Evolutionary conservation across 2,113 vertebrate genomes (phyloP).

Genomic region (Gymnarchus niloticus): DNA sequence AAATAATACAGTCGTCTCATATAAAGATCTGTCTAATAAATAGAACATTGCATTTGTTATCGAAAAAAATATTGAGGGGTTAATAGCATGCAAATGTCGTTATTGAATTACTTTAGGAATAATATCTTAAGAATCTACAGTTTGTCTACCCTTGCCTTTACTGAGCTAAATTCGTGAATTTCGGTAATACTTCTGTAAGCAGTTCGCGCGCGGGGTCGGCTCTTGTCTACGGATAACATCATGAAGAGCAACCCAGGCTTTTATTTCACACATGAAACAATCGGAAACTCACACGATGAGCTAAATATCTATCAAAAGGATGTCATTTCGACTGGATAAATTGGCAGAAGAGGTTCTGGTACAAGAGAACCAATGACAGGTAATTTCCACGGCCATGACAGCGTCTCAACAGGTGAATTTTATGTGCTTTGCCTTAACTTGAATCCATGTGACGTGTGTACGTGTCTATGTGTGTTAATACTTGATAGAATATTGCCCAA

Average conservation of each 20-base stretch:
- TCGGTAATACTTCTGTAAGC: background rate
- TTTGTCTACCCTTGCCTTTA: background rate
- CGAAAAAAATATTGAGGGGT: background rate
- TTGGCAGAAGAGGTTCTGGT: constrained; percentile 24
- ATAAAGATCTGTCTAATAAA: background rate
- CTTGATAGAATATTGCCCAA: constrained; percentile 43
- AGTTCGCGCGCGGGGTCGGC: constrained; percentile 22
- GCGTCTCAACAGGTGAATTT: constrained; percentile 63
- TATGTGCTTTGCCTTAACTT: constrained; percentile 30
- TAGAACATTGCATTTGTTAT: background rate
- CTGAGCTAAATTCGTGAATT: background rate
- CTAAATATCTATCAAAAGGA: constrained; percentile 34
- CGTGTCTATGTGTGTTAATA: constrained; percentile 36
- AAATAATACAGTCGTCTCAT: background rate
- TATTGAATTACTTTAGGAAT: background rate
- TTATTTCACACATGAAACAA: constrained; percentile 33
- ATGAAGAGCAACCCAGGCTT: background rate
- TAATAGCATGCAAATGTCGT: background rate
- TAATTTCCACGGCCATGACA: constrained; percentile 44
- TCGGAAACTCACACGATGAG: constrained; percentile 27
- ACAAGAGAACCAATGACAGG: constrained; percentile 34
- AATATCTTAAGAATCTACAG: background rate
- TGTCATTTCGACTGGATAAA: constrained; percentile 25
- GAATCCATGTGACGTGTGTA: constrained; percentile 35
- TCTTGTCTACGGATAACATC: constrained; percentile 17